phyloP scores from a whole-genome alignment of 2,113 vertebrate species.

The Xiphias gladius region DNA sequence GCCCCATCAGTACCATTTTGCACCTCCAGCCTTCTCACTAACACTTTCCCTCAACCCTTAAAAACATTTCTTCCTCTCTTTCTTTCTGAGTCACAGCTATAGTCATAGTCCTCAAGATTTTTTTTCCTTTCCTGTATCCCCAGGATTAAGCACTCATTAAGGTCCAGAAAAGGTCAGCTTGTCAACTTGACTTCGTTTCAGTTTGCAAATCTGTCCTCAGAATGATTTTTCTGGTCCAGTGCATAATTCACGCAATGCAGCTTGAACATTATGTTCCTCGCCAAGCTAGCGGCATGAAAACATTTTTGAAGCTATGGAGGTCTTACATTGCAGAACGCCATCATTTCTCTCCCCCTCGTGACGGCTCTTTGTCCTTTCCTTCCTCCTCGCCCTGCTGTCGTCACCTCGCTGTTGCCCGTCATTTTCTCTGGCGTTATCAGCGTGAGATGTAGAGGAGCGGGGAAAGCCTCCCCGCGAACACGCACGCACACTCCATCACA shows the following conservation, averaged over 20 bases:
- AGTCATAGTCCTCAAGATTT: conserved; percentile 50
- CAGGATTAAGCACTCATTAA: conserved; percentile 71
- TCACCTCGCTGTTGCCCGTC: conserved; percentile 41
- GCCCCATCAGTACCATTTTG: background rate
- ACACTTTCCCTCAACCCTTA: conserved; percentile 27
- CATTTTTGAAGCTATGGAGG: conserved; percentile 35
- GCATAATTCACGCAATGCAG: conserved; percentile 36
- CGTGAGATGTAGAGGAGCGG: conserved; percentile 50
- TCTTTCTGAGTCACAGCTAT: conserved; percentile 64
- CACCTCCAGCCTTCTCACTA: conserved; percentile 17
- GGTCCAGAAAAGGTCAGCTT: conserved; percentile 79
- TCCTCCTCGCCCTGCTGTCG: conserved; percentile 26
- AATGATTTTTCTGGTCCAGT: conserved; percentile 52
- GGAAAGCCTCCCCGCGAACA: background rate
- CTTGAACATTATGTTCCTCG: conserved; percentile 38
- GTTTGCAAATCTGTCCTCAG: conserved; percentile 63
- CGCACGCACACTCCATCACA: background rate
- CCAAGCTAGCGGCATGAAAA: conserved; percentile 33
- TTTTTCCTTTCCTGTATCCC: conserved; percentile 48
- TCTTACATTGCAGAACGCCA: conserved; percentile 54
- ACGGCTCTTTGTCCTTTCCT: conserved; percentile 24
- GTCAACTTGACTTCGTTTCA: conserved; percentile 75
- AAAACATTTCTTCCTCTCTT: conserved; percentile 29
- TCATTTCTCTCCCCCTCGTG: conserved; percentile 1
- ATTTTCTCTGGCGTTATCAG: conserved; percentile 58